phyloP scores from a whole-genome alignment of 1,140 invertebrate species.

The Eupristina koningsbergeri region DNA sequence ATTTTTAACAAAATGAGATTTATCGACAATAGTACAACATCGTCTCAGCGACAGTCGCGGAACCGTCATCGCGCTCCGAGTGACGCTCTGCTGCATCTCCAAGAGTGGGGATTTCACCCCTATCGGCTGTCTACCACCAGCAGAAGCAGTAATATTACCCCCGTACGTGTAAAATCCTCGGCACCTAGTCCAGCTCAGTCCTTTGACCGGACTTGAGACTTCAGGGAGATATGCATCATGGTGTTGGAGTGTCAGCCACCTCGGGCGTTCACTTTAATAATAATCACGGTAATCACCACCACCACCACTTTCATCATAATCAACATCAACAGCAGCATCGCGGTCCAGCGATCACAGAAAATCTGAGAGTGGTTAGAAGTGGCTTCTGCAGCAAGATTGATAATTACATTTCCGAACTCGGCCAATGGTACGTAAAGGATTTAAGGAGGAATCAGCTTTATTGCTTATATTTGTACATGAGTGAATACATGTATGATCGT shows the following conservation, averaged over 20 bases:
- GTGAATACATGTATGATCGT: too few relatives aligned
- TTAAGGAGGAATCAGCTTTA: too few relatives aligned
- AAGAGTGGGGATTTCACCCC: not conserved
- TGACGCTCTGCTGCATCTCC: not conserved
- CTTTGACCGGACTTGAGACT: slow-evolving; percentile 14
- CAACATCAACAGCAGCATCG: not conserved
- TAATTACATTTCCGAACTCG: slow-evolving; percentile 78
- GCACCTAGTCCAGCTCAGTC: slow-evolving; percentile 29
- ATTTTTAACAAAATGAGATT: too few relatives aligned
- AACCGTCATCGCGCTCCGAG: not conserved
- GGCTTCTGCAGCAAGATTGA: slow-evolving; percentile 79
- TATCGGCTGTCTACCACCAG: too few relatives aligned
- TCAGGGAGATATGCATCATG: slow-evolving; percentile 18
- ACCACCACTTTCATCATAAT: too few relatives aligned
- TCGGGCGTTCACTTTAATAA: slow-evolving; percentile 9
- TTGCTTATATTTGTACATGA: not conserved
- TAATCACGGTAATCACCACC: slow-evolving; percentile 11
- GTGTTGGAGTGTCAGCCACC: slow-evolving; percentile 9
- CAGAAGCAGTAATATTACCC: too few relatives aligned
- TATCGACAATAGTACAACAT: not conserved
- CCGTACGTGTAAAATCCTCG: not conserved
- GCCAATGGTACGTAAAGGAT: slow-evolving; percentile 76
- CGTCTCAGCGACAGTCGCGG: not conserved
- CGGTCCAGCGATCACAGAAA: slow-evolving; percentile 56
- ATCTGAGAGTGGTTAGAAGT: not conserved